Conservation (phyloP, 2,888 invertebrate genomes). For the Thumatha senex region DNA sequence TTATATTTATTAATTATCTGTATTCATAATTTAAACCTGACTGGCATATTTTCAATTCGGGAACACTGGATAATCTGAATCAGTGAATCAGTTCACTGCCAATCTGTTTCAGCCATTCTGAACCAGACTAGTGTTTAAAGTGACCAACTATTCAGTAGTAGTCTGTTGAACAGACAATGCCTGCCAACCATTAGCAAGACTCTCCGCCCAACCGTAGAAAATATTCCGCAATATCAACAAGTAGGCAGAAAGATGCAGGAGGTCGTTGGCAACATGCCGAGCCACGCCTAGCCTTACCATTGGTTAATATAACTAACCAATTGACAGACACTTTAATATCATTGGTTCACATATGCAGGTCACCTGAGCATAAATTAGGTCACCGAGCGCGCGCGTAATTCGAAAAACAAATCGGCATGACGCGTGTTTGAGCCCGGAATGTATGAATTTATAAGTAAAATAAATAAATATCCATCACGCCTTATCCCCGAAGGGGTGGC, state of each 20-base stretch:
- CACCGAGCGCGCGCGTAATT: constrained; percentile 49
- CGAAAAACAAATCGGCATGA: constrained; percentile 38
- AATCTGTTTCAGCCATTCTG: not conserved
- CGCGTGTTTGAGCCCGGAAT: constrained; percentile 9
- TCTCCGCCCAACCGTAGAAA: constrained; percentile 36
- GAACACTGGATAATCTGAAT: too few species aligned
- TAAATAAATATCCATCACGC: not conserved
- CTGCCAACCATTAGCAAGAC: constrained; percentile 25
- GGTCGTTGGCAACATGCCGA: constrained; percentile 74
- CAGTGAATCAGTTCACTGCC: too few species aligned
- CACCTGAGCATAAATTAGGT: constrained; percentile 65
- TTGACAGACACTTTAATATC: constrained; percentile 73
- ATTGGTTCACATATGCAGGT: constrained; percentile 73
- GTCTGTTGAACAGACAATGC: constrained; percentile 16
- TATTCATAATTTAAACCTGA: too few species aligned
- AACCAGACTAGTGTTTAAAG: not conserved
- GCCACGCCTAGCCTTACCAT: constrained; percentile 81
- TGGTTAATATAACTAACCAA: constrained; percentile 82
- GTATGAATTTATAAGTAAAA: not conserved
- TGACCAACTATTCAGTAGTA: not conserved
- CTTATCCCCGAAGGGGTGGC: too few species aligned
- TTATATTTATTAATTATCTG: too few species aligned
- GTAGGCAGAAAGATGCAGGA: constrained; percentile 69
- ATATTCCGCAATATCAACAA: constrained; percentile 64
- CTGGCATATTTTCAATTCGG: too few species aligned